Base-by-base conservation (phyloP, 2,113 vertebrate species). In the Raja brachyura region DNA sequence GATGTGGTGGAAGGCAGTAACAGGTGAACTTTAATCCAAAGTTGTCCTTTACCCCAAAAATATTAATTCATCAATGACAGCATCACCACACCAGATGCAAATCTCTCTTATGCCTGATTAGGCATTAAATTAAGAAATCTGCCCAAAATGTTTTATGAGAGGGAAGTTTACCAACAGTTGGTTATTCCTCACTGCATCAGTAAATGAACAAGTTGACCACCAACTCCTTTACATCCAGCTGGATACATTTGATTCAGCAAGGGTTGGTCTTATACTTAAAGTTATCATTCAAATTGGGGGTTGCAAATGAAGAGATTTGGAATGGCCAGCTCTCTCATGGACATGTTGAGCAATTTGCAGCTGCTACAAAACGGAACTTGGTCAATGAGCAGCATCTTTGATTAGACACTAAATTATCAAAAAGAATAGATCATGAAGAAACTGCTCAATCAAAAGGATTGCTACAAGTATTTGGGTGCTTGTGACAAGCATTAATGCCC, bases 191-290 rank as follows among this genome's bases (percentile, higher is more conserved):
- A 56, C 28, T 86, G 25, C 20, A 59, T 25, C 11, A 59, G 14
- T 54, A 86, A 28, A 75, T 28, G 54, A 86, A 61, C 11, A 86
- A 86, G 56, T 25, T 61, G 25, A n/a, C 56, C 3, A 85, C 81
- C 81, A 85, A 56, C 28, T 85, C 81, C 59, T 59, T 61, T 85
- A 28, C 25, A 86, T 86, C 56, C 81, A 86, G 56, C 22, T 86
- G 25, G 81, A 86, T 28, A 86, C 25, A 85, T 85, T 85, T 61
- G 54, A 22, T n/a, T 61, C 28, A 61, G 54, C 28, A 61, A 61
- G 66, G 56, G 25, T 61, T 56, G 61, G 25, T 61, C 25, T 59
- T 86, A n/a, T 28, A 86, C 59, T 56, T 59, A 11, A 61, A 25
- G 56, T 25, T 56, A 86, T n/a, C 81, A 86, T 61, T 86, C 4